Evolutionary conservation across 1,140 invertebrate species (phyloP).

Genomic region (Planococcus citri): DNA sequence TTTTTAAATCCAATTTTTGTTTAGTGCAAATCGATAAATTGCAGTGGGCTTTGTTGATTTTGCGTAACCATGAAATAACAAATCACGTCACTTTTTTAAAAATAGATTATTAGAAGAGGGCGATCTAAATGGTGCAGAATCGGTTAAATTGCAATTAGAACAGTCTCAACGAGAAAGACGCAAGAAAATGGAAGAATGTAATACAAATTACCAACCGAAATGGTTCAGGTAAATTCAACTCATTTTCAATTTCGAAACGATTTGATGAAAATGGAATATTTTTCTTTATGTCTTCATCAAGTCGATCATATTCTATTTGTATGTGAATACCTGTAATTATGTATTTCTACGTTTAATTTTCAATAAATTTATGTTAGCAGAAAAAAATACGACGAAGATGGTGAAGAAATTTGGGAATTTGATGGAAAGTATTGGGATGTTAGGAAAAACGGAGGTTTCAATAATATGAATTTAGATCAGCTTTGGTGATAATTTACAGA

Average conservation of each 20-base stretch:
- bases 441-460: conserved; percentile 44
- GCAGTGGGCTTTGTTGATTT: too few species aligned
- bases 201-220: conserved; percentile 34
- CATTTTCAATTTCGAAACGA: neutral
- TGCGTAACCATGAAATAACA: too few species aligned
- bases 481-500: conserved; percentile 38
- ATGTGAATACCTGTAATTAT: too few species aligned
- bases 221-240: conserved; percentile 41
- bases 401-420: conserved; percentile 49
- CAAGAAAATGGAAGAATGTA: conserved; percentile 44
- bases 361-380: neutral
- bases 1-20: too few species aligned
- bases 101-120: conserved; percentile 55
- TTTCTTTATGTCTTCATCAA: too few species aligned
- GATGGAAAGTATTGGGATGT: conserved; percentile 45
- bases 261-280: too few species aligned
- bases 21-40: too few species aligned
- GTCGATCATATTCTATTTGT: too few species aligned
- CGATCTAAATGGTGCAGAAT: conserved; percentile 55
- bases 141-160: conserved; percentile 53
- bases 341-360: neutral
- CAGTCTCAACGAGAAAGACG: conserved; percentile 52
- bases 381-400: conserved; percentile 27
- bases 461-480: conserved; percentile 39
- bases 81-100: too few species aligned